phyloP scores from a whole-genome alignment of 2,797 vertebrate genomes.

The Dermochelys coriacea region DNA sequence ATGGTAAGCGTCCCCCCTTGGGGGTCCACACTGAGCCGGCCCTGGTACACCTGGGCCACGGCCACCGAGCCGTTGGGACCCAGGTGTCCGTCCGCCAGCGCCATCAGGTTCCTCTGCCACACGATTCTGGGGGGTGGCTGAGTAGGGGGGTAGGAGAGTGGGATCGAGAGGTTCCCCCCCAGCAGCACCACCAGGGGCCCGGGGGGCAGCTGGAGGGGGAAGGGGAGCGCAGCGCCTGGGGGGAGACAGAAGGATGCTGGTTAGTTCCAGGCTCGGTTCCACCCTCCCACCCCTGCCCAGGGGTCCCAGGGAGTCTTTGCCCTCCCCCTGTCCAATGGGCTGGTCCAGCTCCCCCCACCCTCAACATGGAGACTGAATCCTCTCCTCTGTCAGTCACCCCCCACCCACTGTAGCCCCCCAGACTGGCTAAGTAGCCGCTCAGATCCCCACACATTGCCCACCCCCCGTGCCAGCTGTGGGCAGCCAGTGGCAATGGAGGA shows the following conservation, averaged over 20 bases:
- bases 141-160: slow-evolving; percentile 21
- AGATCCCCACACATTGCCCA: no score
- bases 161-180: slow-evolving; percentile 42
- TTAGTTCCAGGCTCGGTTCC: neutral
- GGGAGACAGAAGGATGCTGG: neutral
- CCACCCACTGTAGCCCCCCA: no score
- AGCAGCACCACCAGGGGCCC: slow-evolving; percentile 25
- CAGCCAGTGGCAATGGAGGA: neutral
- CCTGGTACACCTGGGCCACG: slow-evolving; percentile 24
- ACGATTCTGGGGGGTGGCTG: slow-evolving; percentile 44
- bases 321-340: no score
- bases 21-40: slow-evolving; percentile 50
- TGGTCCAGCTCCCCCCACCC: neutral
- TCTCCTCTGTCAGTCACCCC: no score
- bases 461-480: no score
- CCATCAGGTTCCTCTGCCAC: slow-evolving; percentile 57
- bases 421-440: no score
- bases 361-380: neutral
- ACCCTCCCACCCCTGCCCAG: no score
- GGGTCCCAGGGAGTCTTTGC: no score
- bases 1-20: slow-evolving; percentile 52
- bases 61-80: slow-evolving; percentile 35
- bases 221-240: neutral
- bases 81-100: slow-evolving; percentile 50
- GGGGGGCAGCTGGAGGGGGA: neutral